These are phyloP conservation scores for Remorina albescens DNA, from an alignment of 2,797 vertebrate species.

Conservation along the genomic window DNA sequence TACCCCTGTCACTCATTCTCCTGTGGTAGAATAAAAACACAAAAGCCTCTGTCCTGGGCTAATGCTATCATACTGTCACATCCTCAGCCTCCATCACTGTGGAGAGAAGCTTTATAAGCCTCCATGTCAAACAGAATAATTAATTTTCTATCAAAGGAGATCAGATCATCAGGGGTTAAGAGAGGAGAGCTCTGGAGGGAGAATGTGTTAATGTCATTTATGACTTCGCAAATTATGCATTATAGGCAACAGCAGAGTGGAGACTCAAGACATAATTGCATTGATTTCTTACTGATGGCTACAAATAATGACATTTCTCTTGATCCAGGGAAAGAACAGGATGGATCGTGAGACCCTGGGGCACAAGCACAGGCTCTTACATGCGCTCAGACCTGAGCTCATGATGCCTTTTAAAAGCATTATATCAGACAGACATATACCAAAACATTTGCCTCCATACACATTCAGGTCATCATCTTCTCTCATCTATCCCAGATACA, in stretches of 20 bases:
- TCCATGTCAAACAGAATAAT: conserved; percentile 63
- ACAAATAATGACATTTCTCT: conserved; percentile 86
- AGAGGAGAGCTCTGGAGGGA: conserved; percentile 59
- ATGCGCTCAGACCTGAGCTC: conserved; percentile 47
- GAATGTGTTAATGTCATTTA: conserved; percentile 78
- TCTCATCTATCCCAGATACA: conserved; percentile 45
- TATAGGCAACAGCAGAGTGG: conserved; percentile 84
- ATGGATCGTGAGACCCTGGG: conserved; percentile 78
- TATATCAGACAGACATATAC: conserved; percentile 51
- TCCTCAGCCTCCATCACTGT: not conserved
- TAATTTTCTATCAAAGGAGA: conserved; percentile 57
- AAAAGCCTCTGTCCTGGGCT: conserved; percentile 22
- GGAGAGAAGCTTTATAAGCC: conserved; percentile 11
- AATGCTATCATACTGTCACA: conserved; percentile 15
- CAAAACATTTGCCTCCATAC: conserved; percentile 54
- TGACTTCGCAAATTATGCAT: conserved; percentile 77
- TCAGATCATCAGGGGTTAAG: conserved; percentile 60
- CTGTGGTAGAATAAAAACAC: conserved; percentile 4
- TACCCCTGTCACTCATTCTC: conserved; percentile 62
- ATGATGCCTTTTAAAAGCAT: conserved; percentile 71
- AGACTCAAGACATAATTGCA: conserved; percentile 85
- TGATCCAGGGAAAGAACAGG: conserved; percentile 81
- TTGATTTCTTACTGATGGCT: conserved; percentile 85
- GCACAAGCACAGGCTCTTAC: conserved; percentile 54
- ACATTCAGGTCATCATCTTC: conserved; percentile 62